Base-by-base conservation (phyloP, 2,113 vertebrate genomes). In the Mesitornis unicolor region DNA sequence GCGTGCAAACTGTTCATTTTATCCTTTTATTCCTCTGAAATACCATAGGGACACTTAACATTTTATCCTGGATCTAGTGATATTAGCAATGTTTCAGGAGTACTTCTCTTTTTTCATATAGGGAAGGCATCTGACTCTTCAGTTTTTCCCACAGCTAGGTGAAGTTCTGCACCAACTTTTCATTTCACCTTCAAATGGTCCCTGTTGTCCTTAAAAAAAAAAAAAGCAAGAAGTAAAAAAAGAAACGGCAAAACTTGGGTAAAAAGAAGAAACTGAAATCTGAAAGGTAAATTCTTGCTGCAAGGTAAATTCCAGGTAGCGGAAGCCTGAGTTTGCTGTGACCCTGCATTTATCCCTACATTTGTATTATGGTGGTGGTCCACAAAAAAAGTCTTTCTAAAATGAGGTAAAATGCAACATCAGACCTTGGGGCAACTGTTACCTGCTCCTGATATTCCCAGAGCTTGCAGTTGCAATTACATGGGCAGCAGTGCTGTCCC, bases 21-120 rank as follows among this genome's bases (percentile, higher is more conserved):
- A 96, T 90, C 94, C 85, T 70, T 94, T 95, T 82, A 91, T 94
- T 91, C 93, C 75, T 65, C 54, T 77, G 78, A 67, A 96, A 93
- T 95, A 91, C 96, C 75, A 42, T 10, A 77, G 91, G 70, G 89
- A 96, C 65, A 50, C 50, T 73, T 83, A 94, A 88, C 63, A 91
- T 94, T 95, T 95, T 87, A 90, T 93, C 95, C 67, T 86, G 73
- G 54, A 83, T 82, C 78, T 77, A 67, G 82, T 50, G 47, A 93
- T 95, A 90, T 61, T 76, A 93, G 42, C 50, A 83, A 42, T 0
- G 1, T 69, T 94, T 94, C 67, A 91, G 40, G 65, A 50, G 57
- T 48, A 19, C 22, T 69, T 91, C 70, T 35, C 45, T 80, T 83
- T 87, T 88, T 77, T 48, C 6, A 4, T 54, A 10, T 6, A 81